phyloP scores from a whole-genome alignment of 2,888 invertebrate genomes.

The Adela reaumurella region DNA sequence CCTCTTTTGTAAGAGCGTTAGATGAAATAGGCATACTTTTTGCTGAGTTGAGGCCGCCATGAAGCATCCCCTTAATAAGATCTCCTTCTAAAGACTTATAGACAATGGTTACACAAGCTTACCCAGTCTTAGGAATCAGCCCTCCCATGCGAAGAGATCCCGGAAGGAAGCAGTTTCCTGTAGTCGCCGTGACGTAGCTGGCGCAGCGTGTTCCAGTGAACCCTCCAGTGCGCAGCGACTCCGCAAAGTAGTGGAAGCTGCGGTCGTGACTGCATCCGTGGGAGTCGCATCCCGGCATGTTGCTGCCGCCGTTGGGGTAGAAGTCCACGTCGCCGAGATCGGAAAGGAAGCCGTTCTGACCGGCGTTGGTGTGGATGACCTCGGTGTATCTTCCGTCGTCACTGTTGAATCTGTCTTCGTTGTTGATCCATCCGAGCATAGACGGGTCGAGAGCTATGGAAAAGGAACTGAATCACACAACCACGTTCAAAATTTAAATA shows the following conservation, averaged over 20 bases:
- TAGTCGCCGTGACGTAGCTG: conserved; percentile 26
- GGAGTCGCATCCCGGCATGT: conserved; percentile 32
- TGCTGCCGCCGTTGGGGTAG: conserved; percentile 32
- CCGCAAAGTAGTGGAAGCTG: conserved; percentile 29
- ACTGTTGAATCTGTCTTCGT: conserved; percentile 23
- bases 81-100: too few species aligned
- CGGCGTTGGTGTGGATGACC: conserved; percentile 34
- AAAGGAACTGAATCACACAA: too few species aligned
- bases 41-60: too few species aligned
- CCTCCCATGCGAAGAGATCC: conserved; percentile 31
- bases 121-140: conserved; percentile 29
- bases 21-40: too few species aligned
- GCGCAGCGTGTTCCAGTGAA: conserved; percentile 29
- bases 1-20: too few species aligned
- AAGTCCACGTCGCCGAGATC: conserved; percentile 30
- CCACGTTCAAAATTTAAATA: too few species aligned
- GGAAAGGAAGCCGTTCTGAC: conserved; percentile 25
- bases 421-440: conserved; percentile 29
- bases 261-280: conserved; percentile 28
- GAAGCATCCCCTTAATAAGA: too few species aligned
- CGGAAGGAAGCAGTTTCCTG: conserved; percentile 22
- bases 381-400: conserved; percentile 30
- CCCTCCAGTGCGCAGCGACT: conserved; percentile 24
- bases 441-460: conserved; percentile 32
- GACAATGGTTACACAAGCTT: too few species aligned